A percentile compares a stretch with the other conserved stretches of the same genome.
Conservation (phyloP, 1,140 invertebrate species). For the Papilio machaon region DNA sequence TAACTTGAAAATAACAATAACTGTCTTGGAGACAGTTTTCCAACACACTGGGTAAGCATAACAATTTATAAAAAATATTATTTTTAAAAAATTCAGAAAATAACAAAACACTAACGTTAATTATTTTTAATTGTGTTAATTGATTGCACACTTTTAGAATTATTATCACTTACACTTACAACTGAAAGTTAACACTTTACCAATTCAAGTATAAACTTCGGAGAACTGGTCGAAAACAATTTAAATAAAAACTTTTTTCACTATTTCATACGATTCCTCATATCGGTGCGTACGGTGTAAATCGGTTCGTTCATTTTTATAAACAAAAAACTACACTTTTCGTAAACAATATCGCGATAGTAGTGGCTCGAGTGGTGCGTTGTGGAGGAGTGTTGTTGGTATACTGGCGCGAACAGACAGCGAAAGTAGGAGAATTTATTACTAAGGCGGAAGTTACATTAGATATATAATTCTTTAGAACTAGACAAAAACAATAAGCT, state of each 20-base stretch:
- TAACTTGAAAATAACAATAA: neutral
- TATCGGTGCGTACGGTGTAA: neutral
- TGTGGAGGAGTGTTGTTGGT: neutral
- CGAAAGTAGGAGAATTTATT: neutral
- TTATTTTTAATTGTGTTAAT: neutral
- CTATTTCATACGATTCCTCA: neutral
- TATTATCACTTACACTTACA: neutral
- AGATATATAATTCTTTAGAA: neutral
- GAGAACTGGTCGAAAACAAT: neutral
- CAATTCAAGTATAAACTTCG: neutral
- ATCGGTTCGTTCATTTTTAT: conserved; percentile 23
- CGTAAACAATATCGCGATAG: conserved; percentile 13
- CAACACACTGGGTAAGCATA: neutral
- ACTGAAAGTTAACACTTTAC: neutral
- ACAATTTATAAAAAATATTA: neutral
- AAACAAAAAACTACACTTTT: conserved; percentile 21
- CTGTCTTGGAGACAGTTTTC: neutral
- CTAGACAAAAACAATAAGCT: too few relatives aligned
- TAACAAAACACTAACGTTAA: conserved; percentile 17
- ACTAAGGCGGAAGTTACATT: neutral
- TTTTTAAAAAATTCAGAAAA: neutral
- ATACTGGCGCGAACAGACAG: conserved; percentile 7
- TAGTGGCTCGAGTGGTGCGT: neutral
- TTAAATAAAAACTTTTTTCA: conserved; percentile 6
- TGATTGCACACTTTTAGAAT: neutral